Percentiles rank a stretch among this genome's conserved stretches.
phyloP scores from a whole-genome alignment of 2,113 vertebrate species.

The Acanthochromis polyacanthus region DNA sequence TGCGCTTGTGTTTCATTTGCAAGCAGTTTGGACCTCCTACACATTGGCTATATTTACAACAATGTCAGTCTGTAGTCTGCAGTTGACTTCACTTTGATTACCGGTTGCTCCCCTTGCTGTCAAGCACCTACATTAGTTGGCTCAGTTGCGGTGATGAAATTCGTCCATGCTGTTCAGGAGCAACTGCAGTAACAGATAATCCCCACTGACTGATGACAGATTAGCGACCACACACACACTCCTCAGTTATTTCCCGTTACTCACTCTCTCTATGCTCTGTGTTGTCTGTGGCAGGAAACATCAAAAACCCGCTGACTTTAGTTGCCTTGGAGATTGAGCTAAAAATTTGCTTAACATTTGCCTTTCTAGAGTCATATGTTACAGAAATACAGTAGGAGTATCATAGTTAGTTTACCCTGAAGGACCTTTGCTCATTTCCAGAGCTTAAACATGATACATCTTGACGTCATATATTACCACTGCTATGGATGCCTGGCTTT shows the following conservation, averaged over 20 bases:
- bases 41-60: conserved; percentile 77
- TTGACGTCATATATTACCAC: background rate
- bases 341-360: conserved; percentile 44
- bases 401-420: background rate
- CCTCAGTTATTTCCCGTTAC: conserved; percentile 12
- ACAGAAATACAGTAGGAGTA: conserved; percentile 2
- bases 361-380: conserved; percentile 3
- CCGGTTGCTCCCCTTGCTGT: conserved; percentile 49
- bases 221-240: conserved; percentile 12
- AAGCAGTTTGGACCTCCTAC: conserved; percentile 73
- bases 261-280: conserved; percentile 7
- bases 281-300: conserved; percentile 17
- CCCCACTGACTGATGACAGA: conserved; percentile 26
- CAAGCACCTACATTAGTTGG: conserved; percentile 47
- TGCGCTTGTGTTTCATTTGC: conserved; percentile 71
- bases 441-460: background rate
- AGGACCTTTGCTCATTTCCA: conserved; percentile 5
- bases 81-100: conserved; percentile 71
- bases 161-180: conserved; percentile 35
- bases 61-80: conserved; percentile 69
- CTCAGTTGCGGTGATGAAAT: conserved; percentile 43
- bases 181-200: conserved; percentile 14
- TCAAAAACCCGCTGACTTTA: conserved; percentile 26
- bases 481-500: no score
- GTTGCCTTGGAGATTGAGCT: conserved; percentile 71